These are phyloP conservation scores for Gadus macrocephalus DNA, from an alignment of 2,113 vertebrate genomes.

Conservation along the genomic window DNA sequence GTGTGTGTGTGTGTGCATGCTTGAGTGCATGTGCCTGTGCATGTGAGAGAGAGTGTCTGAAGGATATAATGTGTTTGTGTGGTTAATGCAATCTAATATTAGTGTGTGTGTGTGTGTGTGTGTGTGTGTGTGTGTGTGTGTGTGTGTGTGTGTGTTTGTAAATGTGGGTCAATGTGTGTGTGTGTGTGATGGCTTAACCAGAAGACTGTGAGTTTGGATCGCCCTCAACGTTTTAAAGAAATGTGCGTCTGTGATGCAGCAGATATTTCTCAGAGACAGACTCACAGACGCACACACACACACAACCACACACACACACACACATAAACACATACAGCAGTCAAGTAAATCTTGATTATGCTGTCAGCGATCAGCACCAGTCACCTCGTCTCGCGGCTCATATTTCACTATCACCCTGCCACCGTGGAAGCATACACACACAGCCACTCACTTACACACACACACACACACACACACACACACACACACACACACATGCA, in stretches of 20 bases:
- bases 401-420: slow-evolving; percentile 45
- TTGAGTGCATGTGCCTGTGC: no score
- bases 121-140: no score
- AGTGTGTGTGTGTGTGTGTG: no score
- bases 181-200: not conserved
- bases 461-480: not conserved
- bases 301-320: slow-evolving; percentile 17
- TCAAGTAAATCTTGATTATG: slow-evolving; percentile 86
- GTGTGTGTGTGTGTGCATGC: no score
- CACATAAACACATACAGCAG: slow-evolving; percentile 56
- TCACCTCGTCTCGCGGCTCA: slow-evolving; percentile 47
- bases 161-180: no score
- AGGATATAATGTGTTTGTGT: no score
- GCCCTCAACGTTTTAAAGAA: slow-evolving; percentile 29
- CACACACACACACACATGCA: no score
- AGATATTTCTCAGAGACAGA: slow-evolving; percentile 25
- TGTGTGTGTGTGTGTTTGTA: no score
- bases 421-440: no score
- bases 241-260: slow-evolving; percentile 19
- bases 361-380: slow-evolving; percentile 74
- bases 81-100: no score
- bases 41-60: no score
- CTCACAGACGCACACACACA: not conserved
- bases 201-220: slow-evolving; percentile 73
- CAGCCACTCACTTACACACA: not conserved